These are phyloP conservation scores for Plecturocebus donacophilus DNA, from an alignment of 2,113 vertebrate genomes.

Conservation along the genomic window DNA sequence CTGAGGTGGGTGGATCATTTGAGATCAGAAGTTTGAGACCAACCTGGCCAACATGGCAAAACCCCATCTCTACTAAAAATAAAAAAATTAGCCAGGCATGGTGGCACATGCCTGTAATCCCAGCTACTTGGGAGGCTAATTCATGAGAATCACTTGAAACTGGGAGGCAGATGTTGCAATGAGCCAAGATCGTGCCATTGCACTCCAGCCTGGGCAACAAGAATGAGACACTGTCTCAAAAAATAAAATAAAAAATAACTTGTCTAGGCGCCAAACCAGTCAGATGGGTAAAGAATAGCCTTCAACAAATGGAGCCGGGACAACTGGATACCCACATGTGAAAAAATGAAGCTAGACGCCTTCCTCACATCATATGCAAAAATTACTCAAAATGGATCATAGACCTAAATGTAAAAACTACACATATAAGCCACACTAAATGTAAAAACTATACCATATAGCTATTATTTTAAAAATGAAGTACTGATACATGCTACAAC, in stretches of 20 bases:
- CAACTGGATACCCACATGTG: background rate
- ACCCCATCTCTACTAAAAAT: too few species aligned
- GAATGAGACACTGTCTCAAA: too few species aligned
- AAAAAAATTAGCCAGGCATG: too few species aligned
- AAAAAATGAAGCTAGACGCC: background rate
- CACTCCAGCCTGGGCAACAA: too few species aligned
- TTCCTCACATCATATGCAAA: background rate
- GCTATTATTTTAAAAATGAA: background rate
- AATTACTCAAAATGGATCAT: background rate
- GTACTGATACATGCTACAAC: background rate
- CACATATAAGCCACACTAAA: background rate
- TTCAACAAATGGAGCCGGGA: background rate
- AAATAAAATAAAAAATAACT: background rate
- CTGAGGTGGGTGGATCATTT: too few species aligned
- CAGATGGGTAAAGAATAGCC: background rate
- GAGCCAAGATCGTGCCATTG: too few species aligned
- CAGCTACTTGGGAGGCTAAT: too few species aligned
- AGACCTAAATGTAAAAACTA: background rate
- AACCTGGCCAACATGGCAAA: too few species aligned
- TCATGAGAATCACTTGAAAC: too few species aligned
- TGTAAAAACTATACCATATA: background rate
- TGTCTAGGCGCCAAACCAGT: background rate
- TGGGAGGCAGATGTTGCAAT: too few species aligned
- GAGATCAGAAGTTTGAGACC: too few species aligned
- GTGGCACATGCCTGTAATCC: too few species aligned